Base-by-base conservation (phyloP, 1,140 invertebrate genomes). In the Heliconius congener region DNA sequence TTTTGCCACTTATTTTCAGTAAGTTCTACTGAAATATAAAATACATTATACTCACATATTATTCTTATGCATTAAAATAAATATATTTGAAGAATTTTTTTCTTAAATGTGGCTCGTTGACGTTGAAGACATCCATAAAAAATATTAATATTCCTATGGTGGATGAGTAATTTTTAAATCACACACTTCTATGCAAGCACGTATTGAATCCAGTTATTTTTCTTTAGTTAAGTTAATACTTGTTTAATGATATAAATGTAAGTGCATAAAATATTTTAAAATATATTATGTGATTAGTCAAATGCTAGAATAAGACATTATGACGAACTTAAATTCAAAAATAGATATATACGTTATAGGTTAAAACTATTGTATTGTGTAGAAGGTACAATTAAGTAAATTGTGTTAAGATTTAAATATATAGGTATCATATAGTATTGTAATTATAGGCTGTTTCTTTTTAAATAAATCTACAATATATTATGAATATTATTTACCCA, bases 391-490 rank as follows among this genome's bases (percentile, higher is more conserved):
- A n/a, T 27, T 73, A 55, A 57, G 18, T n/a, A 78, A 23, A 42
- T 78, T 78, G 27, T 55, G 16, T 39, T 78, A 79, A 79, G 77
- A 50, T 74, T 74, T 60, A 73, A 79, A 55, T 74, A 42, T 70
- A 71, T 76, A 71, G 60, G 70, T 78, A 74, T 73, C 77, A 46
- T 60, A 79, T 74, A 79, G 77, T 79, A 74, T 74, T 79, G 77
- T 79, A 74, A 70, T 66, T 60, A 50, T 79, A 79, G 74, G 77
- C 73, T 79, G 77, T 79, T 79, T 79, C 57, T 70, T 79, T 74
- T 74, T 74, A 74, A 77, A 79, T 79, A 79, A 79, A 79, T 74
- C 46, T 66, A 66, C 60, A 66, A 66, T 66, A 66, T 66, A 66
- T 72, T 39, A 72, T 18, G 60, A 39, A 19, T 72, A 72, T 72